Base-by-base conservation (phyloP, 2,888 invertebrate species). In the Lottia gigantea region DNA sequence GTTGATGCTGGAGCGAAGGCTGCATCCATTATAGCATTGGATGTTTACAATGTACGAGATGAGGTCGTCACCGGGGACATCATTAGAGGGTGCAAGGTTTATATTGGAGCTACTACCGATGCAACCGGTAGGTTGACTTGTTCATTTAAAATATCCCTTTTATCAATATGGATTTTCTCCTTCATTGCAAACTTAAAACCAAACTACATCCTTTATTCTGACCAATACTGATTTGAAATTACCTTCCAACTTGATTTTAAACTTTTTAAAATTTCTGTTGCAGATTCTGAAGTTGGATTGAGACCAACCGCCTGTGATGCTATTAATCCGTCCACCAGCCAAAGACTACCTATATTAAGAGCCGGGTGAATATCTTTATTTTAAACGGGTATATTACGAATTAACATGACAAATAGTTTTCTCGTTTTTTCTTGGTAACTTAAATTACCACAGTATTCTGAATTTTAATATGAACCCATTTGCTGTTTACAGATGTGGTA, bases 41-140 rank as follows among this genome's bases (percentile, higher is more conserved):
- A 55, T n/a, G 14, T 55, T 55, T 55, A 55, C 23, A 55, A 55
- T 55, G 55, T 55, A 55, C 23, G 55, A 6, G 19, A 55, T 55
- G 12, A 55, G 14, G 15, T 23, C 23, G 19, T 55, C 8, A 23
- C 2, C 1, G 55, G 19, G 14, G 11, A 19, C 2, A 55, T 55
- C 19, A 23, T 55, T 23, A 6, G 55, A 23, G 55, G 55, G 3
- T 55, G 55, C 15, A 23, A 12, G 14, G 55, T 55, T 19, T 55
- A 55, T 55, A 23, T 55, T 23, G 55, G 19, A 12, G 55, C 55
- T 23, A 19, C 55, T 12, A 55, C 55, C 19, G 15, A 14, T 19
- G 55, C 19, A 3, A 55, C 1, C 11, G 23, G 55, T 55, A 55
- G 19, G 19, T 55, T n/a, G 31, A 31, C 7, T 40, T 40, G 31